Conservation (phyloP, 2,797 vertebrate genomes). For the Typhlichthys subterraneus region DNA sequence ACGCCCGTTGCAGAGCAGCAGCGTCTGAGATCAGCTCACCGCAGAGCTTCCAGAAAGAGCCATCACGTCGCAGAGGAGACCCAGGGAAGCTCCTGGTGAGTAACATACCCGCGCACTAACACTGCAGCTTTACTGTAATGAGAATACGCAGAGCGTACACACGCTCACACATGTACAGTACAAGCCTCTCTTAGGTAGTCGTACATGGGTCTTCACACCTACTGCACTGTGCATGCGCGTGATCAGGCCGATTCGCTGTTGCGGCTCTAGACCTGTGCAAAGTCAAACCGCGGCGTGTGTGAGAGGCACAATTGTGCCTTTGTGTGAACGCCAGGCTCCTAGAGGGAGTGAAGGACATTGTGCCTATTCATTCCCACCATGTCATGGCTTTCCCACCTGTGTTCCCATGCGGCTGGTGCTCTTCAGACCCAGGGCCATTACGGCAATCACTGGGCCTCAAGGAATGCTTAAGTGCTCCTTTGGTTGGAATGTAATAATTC, state of each 20-base stretch:
- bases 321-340: conserved; percentile 36
- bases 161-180: conserved; percentile 14
- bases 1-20: conserved; percentile 55
- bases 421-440: conserved; percentile 51
- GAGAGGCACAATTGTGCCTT: conserved; percentile 33
- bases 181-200: not conserved
- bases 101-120: conserved; percentile 34
- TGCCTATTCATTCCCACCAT: conserved; percentile 41
- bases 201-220: not conserved
- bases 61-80: conserved; percentile 18
- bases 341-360: conserved; percentile 20
- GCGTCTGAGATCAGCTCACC: conserved; percentile 68
- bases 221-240: not conserved
- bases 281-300: conserved; percentile 10
- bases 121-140: conserved; percentile 25
- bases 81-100: conserved; percentile 31
- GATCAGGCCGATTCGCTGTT: conserved; percentile 11
- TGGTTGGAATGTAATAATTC: conserved; percentile 12
- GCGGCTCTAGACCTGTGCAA: conserved; percentile 7
- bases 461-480: not conserved
- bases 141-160: conserved; percentile 9
- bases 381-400: conserved; percentile 53
- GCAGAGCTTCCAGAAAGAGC: conserved; percentile 52
- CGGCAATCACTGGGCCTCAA: conserved; percentile 27
- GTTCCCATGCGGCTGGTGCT: conserved; percentile 38